phyloP scores from a whole-genome alignment of 2,888 invertebrate species.

The Barypeithes pellucidus region DNA sequence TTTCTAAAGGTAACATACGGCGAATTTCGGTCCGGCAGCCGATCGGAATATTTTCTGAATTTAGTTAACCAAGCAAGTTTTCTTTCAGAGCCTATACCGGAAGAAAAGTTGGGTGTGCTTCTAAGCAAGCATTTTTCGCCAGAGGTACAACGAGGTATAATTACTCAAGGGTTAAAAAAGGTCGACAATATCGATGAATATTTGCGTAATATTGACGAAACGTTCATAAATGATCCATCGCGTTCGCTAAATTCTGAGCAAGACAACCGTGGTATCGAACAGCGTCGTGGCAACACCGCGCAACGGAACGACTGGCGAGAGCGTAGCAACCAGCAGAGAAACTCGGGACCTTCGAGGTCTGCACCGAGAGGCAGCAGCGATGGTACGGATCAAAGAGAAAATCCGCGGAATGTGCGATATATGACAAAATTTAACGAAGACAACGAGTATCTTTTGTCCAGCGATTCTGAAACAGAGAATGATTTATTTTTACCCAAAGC shows the following conservation, averaged over 20 bases:
- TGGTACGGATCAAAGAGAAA: background rate
- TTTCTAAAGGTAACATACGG: conserved; percentile 34
- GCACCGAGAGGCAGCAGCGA: background rate
- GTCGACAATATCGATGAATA: conserved; percentile 49
- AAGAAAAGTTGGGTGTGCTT: conserved; percentile 27
- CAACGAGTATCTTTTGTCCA: conserved; percentile 10
- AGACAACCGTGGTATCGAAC: background rate
- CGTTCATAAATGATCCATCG: conserved; percentile 6
- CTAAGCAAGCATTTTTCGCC: conserved; percentile 44
- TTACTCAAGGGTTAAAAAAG: conserved; percentile 37
- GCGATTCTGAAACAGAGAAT: conserved; percentile 29
- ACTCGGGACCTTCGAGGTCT: no score
- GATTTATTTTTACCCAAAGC: background rate
- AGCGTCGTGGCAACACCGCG: background rate
- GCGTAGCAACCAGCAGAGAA: background rate
- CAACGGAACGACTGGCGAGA: background rate
- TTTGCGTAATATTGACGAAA: conserved; percentile 44
- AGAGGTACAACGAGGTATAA: conserved; percentile 45
- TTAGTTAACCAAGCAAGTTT: conserved; percentile 39
- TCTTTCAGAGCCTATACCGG: conserved; percentile 31
- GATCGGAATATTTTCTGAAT: conserved; percentile 46
- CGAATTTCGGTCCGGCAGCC: conserved; percentile 24
- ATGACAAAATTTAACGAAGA: conserved; percentile 13
- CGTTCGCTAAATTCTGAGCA: background rate
- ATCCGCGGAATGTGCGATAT: background rate